Evolutionary conservation across 2,113 vertebrate genomes (phyloP).

Genomic region (Ovis canadensis): DNA sequence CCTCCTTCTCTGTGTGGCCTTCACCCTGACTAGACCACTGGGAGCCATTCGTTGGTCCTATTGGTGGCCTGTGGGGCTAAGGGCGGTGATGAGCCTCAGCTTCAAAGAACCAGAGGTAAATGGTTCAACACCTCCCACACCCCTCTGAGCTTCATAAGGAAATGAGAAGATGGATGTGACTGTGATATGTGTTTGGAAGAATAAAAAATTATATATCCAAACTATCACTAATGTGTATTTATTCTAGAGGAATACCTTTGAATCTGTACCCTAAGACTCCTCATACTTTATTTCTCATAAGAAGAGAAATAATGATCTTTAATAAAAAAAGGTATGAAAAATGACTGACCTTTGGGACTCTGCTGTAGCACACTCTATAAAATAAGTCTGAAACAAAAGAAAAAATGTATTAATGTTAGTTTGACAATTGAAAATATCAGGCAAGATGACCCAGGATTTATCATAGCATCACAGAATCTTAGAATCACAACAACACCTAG

Average conservation of each 20-base stretch:
- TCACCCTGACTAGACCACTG: neutral
- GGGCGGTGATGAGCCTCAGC: neutral
- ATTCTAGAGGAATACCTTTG: constrained; percentile 4
- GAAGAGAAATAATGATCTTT: neutral
- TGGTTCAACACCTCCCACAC: neutral
- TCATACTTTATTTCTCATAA: constrained; percentile 23
- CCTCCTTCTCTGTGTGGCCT: constrained; percentile 1
- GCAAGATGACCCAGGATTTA: neutral
- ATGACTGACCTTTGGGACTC: constrained; percentile 79
- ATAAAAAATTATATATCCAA: neutral
- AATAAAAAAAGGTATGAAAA: constrained; percentile 26
- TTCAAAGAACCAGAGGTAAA: neutral
- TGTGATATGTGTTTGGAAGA: neutral
- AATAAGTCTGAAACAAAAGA: constrained; percentile 77
- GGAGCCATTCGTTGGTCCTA: neutral
- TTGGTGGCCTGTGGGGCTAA: neutral
- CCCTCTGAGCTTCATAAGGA: neutral
- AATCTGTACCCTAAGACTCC: constrained; percentile 5
- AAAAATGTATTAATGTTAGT: neutral
- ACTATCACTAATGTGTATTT: constrained; percentile 6
- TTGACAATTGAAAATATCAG: constrained; percentile 46
- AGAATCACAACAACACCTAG: neutral
- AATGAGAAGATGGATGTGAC: constrained; percentile 8
- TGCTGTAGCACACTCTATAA: constrained; percentile 76
- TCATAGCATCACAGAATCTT: constrained; percentile 29